These are phyloP conservation scores for Drosophila mimetica DNA, from an alignment of 2,888 invertebrate species.

Conservation along the genomic window DNA sequence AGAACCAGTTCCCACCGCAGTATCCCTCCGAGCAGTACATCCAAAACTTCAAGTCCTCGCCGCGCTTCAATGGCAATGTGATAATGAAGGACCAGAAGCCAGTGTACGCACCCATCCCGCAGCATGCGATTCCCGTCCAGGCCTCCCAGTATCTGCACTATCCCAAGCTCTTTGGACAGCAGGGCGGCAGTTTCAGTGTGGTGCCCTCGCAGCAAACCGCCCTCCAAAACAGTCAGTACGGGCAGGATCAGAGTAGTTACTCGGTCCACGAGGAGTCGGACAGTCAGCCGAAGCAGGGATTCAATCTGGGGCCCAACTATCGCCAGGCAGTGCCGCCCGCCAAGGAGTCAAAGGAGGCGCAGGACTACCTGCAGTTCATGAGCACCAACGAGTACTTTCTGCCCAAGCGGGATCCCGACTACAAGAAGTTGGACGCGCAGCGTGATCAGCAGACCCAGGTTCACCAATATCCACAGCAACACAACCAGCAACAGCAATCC, in stretches of 20 bases:
- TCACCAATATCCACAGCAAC: conserved; percentile 59
- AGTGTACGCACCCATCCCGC: conserved; percentile 56
- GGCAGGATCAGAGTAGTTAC: conserved; percentile 45
- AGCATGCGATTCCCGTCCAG: conserved; percentile 70
- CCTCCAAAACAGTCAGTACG: conserved; percentile 34
- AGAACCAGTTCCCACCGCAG: conserved; percentile 59
- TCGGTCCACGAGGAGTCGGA: conserved; percentile 81
- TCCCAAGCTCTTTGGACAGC: conserved; percentile 24
- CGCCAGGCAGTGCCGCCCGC: conserved; percentile 39
- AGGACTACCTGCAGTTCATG: conserved; percentile 83
- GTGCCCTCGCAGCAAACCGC: conserved; percentile 39
- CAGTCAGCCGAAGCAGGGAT: conserved; percentile 22
- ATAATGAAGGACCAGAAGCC: conserved; percentile 52
- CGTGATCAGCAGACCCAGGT: conserved; percentile 59
- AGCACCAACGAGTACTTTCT: conserved; percentile 82
- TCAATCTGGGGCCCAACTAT: conserved; percentile 33
- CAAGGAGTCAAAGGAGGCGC: conserved; percentile 73
- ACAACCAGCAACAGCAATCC: conserved; percentile 48
- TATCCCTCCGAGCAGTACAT: conserved; percentile 62
- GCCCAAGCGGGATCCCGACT: conserved; percentile 82
- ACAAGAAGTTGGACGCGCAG: conserved; percentile 74
- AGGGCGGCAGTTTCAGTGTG: conserved; percentile 29
- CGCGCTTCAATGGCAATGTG: conserved; percentile 75
- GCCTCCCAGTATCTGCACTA: conserved; percentile 38
- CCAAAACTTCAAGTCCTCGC: conserved; percentile 81